Evolutionary conservation across 1,140 invertebrate genomes (phyloP), one percentile per base, ranked within the genome.

Genomic region (Caenorhabditis brenneri): DNA sequence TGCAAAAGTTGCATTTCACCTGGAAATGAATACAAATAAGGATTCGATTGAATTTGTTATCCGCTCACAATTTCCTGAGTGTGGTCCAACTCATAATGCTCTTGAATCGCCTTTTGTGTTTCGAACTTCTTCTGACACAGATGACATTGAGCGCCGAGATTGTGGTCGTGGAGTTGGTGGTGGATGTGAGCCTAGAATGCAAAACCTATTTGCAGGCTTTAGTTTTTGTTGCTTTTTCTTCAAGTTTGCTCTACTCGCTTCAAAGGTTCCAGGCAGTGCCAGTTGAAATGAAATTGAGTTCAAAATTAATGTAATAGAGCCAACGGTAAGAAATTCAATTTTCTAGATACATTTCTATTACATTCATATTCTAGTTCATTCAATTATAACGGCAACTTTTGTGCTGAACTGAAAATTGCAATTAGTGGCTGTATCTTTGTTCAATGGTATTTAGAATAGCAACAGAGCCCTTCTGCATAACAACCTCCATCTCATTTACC

Each of bases 1-100:
- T 74, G 15, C 65, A 74, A n/a, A 74, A 74, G 2, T 42, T 36
- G 24, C 65, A 74, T 74, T 46, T 74, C 19, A 74, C 65, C 65
- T 74, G 16, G 36, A 36, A 65, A 36, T 19, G 7, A 36, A 42
- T 3, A 42, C 15, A 3, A 74, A 12, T 24, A n/a, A n/a, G n/a
- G 33, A n/a, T 65, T 36, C 5, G 0, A 74, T 33, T 15, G 31
- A 36, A 33, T 36, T 36, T 65, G 3, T 33, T 0, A 36, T 33
- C 10, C 15, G 19, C 12, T 29, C 15, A 74, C 65, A 33, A 74
- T 29, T 46, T 74, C 65, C 10, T 39, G 65, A 9, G 65, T 74
- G 36, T 74, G 65, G 16, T 46, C 36, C 36, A 42, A 42, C 24
- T 74, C 65, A 42, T 46, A 46, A 24, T 74, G 65, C 36, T 74